Evolutionary conservation across 92 coral and sea anemone genomes (phyloP).

Genomic region (Porites lobata): DNA sequence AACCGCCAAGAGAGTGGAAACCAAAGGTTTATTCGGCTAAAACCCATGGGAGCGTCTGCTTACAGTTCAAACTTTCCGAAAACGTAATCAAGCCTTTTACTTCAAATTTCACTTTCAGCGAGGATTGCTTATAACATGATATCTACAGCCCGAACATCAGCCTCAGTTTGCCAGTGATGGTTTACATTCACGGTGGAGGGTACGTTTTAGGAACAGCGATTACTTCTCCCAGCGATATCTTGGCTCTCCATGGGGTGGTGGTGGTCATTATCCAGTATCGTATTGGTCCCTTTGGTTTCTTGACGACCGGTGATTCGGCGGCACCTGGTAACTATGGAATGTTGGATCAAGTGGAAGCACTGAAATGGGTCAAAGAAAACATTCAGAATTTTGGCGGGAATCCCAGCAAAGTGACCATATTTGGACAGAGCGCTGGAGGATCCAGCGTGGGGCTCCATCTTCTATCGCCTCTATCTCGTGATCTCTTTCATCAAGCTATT

Average conservation of each 20-base stretch:
- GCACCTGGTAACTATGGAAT: slow-evolving; percentile 81
- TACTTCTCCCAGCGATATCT: slow-evolving; percentile 9
- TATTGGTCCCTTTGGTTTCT: slow-evolving; percentile 66
- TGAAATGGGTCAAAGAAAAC: slow-evolving; percentile 77
- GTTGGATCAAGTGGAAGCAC: slow-evolving; percentile 86
- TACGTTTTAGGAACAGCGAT: slow-evolving; percentile 29
- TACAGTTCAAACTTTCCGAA: slow-evolving; percentile 3
- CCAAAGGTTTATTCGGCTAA: slow-evolving; percentile 46
- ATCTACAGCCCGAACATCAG: slow-evolving; percentile 42
- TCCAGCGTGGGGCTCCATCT: slow-evolving; percentile 80
- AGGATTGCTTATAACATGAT: slow-evolving; percentile 60
- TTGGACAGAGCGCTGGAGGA: slow-evolving; percentile 89
- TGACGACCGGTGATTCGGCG: slow-evolving; percentile 64
- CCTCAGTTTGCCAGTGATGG: slow-evolving; percentile 61
- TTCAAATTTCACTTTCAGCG: slow-evolving; percentile 25
- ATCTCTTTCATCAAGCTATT: slow-evolving; percentile 69
- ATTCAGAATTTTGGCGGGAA: slow-evolving; percentile 81
- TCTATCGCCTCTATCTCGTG: slow-evolving; percentile 79
- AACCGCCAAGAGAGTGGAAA: slow-evolving; percentile 52
- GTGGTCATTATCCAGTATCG: slow-evolving; percentile 72
- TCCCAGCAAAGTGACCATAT: slow-evolving; percentile 82
- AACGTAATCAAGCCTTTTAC: not conserved
- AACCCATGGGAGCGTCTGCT: slow-evolving; percentile 61
- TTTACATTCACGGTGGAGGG: slow-evolving; percentile 66
- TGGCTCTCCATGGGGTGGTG: slow-evolving; percentile 67